Base-by-base conservation (phyloP, 2,797 vertebrate genomes). In the Parotocinclus haroldoi region DNA sequence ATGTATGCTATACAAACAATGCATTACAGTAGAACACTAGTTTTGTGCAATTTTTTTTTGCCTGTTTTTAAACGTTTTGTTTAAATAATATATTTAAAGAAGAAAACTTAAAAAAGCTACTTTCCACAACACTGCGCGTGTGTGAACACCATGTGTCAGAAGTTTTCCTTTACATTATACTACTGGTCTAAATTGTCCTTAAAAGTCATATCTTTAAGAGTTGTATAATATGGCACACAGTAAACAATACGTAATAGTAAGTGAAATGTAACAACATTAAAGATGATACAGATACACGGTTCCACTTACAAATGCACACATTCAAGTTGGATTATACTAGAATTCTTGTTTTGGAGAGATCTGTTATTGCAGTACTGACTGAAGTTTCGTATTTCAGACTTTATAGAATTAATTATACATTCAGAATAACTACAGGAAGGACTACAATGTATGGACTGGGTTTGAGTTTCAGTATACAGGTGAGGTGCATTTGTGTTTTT, bases 241-340 rank as follows among this genome's bases (percentile, higher is more conserved):
- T 45, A 70, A 71, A 57, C 55, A 68, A 66, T 48, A 67, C 39
- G 67, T 63, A 55, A 58, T 64, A 63, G 66, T 49, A 67, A 66
- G 69, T 40, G 66, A 66, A 27, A 27, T 2, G 27, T 5, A 27
- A 72, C 66, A 75, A 88, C 83, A 85, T 11, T 50, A 62, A 67
- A 77, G 27, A 27, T 86, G 88, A 81, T 74, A 69, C 66, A 78
- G 51, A 66, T 73, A 72, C 58, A 49, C 63, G 48, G 3, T 57
- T 44, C 63, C 56, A 67, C 54, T 54, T 27, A 12, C 48, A 27
- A 19, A 58, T 58, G 70, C 44, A 64, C 68, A 67, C 58, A 68
- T 57, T 66, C 16, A 52, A 36, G 46, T 55, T 49, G 46, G 46
- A 66, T 45, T 57, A 67, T 54, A 48, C 46, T 27, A 5, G 2